Conservation (phyloP, 1,140 invertebrate species). For the Muscidifurax raptorellus region DNA sequence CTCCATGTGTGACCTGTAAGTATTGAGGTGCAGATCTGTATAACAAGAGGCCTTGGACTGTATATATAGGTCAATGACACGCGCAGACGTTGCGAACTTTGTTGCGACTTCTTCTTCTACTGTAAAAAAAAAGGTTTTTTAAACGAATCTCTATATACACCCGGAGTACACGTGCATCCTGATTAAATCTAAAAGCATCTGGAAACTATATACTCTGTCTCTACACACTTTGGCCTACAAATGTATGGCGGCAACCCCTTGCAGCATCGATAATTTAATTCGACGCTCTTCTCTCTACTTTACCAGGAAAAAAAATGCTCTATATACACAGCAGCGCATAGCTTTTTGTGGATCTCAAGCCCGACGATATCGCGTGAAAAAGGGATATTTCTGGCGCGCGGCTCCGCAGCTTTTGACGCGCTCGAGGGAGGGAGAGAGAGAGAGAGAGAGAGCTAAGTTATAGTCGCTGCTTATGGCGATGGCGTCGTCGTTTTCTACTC, state of each 20-base stretch:
- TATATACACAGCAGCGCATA: background rate
- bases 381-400: background rate
- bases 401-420: background rate
- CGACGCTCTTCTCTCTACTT: background rate
- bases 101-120: background rate
- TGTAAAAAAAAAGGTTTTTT: background rate
- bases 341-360: constrained; percentile 15
- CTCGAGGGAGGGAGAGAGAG: background rate
- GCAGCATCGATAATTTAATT: background rate
- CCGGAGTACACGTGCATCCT: background rate
- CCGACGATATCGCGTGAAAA: background rate
- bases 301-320: background rate
- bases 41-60: background rate
- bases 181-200: background rate
- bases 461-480: constrained; percentile 5
- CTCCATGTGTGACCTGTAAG: background rate
- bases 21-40: background rate
- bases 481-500: constrained; percentile 7
- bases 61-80: no score
- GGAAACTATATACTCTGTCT: background rate
- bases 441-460: background rate
- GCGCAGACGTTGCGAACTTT: background rate
- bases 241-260: background rate
- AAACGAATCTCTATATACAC: no score
- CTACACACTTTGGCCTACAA: background rate